Evolutionary conservation across 2,888 invertebrate genomes (phyloP).

Genomic region (Aspidiotus destructor): DNA sequence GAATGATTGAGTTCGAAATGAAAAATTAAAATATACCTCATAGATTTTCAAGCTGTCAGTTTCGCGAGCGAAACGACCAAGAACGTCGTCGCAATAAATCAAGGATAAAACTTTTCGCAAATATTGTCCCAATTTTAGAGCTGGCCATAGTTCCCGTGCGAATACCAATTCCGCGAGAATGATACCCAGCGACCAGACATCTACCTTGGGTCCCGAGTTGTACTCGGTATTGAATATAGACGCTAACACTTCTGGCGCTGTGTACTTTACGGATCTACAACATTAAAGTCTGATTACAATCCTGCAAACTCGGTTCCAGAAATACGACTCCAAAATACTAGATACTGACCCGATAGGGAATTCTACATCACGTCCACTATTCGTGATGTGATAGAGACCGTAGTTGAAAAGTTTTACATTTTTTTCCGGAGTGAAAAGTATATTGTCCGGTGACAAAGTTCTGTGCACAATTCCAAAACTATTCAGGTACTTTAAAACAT

Average conservation of each 20-base stretch:
- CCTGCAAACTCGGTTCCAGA: not conserved
- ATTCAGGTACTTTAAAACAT: conserved; percentile 64
- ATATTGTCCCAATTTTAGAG: conserved; percentile 62
- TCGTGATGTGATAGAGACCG: conserved; percentile 88
- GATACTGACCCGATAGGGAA: conserved; percentile 70
- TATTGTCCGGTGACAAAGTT: conserved; percentile 71
- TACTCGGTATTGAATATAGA: conserved; percentile 44
- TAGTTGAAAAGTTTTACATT: conserved; percentile 81
- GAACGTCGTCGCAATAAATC: conserved; percentile 51
- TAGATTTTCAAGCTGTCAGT: conserved; percentile 59
- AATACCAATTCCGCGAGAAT: conserved; percentile 71
- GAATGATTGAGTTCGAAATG: no score
- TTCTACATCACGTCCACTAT: conserved; percentile 70
- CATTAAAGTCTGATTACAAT: not conserved
- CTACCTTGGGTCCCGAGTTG: conserved; percentile 61
- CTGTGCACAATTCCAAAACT: conserved; percentile 62
- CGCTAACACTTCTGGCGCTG: conserved; percentile 68
- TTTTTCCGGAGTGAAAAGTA: conserved; percentile 61
- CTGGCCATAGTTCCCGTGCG: conserved; percentile 59
- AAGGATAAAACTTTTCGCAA: conserved; percentile 65
- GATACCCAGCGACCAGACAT: conserved; percentile 92
- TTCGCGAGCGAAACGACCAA: conserved; percentile 67
- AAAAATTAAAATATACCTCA: conserved; percentile 45
- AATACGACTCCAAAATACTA: not conserved
- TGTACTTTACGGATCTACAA: conserved; percentile 61